phyloP scores from a whole-genome alignment of 2,888 invertebrate species.

The Campoplex nolae region DNA sequence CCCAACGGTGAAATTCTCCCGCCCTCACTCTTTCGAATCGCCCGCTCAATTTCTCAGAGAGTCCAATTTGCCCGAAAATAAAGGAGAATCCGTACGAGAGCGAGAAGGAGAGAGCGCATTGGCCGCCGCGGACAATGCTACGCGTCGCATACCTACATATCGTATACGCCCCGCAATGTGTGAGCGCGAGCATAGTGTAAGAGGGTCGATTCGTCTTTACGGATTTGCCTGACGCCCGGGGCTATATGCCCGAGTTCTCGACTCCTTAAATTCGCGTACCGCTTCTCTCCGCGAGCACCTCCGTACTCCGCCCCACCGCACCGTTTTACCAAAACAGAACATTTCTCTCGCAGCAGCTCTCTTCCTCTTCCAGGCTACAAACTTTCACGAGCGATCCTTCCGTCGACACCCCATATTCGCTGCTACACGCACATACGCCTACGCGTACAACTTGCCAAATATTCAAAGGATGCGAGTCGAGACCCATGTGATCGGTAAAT shows the following conservation, averaged over 20 bases:
- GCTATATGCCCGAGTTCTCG: neutral
- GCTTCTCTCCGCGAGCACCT: neutral
- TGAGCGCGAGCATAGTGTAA: slow-evolving; percentile 6
- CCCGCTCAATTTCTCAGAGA: slow-evolving; percentile 78
- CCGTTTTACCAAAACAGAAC: slow-evolving; percentile 10
- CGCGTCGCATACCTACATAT: neutral
- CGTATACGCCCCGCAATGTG: neutral
- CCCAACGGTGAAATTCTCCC: slow-evolving; percentile 47
- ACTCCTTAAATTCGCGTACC: neutral
- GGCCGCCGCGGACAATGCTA: slow-evolving; percentile 26
- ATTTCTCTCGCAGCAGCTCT: neutral
- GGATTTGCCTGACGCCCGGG: slow-evolving; percentile 71
- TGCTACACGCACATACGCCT: neutral
- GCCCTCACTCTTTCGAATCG: slow-evolving; percentile 43
- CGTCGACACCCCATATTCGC: slow-evolving; percentile 3
- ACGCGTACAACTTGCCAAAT: slow-evolving; percentile 11
- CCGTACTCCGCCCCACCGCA: neutral
- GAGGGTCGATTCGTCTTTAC: slow-evolving; percentile 72
- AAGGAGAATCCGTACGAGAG: slow-evolving; percentile 56
- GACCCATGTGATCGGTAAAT: neutral
- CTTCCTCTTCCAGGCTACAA: neutral
- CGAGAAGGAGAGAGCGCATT: no score
- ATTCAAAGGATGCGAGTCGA: neutral
- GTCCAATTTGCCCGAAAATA: slow-evolving; percentile 80
- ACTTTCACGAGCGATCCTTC: slow-evolving; percentile 37